Evolutionary conservation across 1,140 invertebrate species (phyloP).

Genomic region (Diorhabda carinulata): DNA sequence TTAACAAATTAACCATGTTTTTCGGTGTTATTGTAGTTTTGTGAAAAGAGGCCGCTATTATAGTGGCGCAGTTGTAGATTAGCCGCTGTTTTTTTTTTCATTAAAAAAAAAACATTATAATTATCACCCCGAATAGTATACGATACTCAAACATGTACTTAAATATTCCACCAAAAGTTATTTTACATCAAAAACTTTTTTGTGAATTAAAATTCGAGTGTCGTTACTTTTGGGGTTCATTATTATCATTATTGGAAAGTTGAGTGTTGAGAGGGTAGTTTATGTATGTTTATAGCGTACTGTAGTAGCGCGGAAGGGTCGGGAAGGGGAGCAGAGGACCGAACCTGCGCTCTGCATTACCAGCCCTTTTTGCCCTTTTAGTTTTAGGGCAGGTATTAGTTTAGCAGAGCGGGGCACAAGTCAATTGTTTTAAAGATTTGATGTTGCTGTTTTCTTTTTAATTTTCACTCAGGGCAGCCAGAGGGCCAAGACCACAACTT

Average conservation of each 20-base stretch:
- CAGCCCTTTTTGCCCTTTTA: conserved; percentile 33
- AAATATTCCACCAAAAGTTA: too few relatives aligned
- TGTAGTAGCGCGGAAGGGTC: conserved; percentile 42
- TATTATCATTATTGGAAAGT: conserved; percentile 46
- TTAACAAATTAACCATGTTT: conserved; percentile 32
- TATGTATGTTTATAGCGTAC: conserved; percentile 48
- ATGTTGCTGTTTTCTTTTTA: conserved; percentile 24
- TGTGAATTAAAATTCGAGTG: too few relatives aligned
- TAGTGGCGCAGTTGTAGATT: conserved; percentile 29
- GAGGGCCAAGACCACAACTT: background rate
- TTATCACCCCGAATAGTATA: too few relatives aligned
- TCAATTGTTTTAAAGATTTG: conserved; percentile 36
- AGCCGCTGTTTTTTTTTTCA: conserved; percentile 44
- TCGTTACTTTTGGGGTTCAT: conserved; percentile 15
- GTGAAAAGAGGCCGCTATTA: conserved; percentile 29
- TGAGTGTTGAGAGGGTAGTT: conserved; percentile 45
- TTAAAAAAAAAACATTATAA: conserved; percentile 27
- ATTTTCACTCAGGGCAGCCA: conserved; percentile 22
- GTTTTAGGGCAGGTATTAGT: conserved; percentile 40
- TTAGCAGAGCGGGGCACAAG: conserved; percentile 38
- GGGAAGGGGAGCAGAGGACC: conserved; percentile 27
- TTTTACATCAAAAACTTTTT: too few relatives aligned
- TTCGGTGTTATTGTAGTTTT: conserved; percentile 42
- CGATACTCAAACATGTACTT: too few relatives aligned
- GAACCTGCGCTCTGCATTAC: conserved; percentile 40